Conservation (phyloP, 92 coral and sea anemone genomes). For the Porites rus region DNA sequence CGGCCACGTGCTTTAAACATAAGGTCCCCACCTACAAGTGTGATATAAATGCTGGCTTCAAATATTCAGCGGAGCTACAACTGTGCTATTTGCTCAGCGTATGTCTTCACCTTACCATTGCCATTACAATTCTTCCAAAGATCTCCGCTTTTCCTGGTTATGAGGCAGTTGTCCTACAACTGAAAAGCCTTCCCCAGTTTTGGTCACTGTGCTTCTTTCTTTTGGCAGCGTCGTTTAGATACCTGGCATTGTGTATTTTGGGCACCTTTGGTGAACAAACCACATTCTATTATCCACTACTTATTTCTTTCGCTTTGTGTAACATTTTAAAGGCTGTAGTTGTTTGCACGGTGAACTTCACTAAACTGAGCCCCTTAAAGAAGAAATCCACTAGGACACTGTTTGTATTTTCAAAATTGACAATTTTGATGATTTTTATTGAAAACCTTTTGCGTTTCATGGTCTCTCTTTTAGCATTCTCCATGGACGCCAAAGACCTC, state of each 20-base stretch:
- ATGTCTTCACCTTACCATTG: background rate
- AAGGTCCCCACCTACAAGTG: constrained; percentile 5
- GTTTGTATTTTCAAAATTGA: background rate
- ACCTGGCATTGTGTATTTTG: background rate
- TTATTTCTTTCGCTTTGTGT: background rate
- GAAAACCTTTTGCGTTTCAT: background rate
- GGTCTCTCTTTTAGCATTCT: background rate
- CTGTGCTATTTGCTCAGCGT: background rate
- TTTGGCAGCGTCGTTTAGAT: background rate
- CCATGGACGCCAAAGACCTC: background rate
- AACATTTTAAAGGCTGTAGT: background rate
- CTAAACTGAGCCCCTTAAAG: constrained; percentile 1
- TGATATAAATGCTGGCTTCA: constrained; percentile 12
- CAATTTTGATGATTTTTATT: constrained; percentile 7
- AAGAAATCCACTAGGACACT: background rate
- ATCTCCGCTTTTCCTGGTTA: constrained; percentile 3
- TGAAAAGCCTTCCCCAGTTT: background rate
- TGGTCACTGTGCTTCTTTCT: constrained; percentile 1
- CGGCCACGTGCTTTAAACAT: background rate
- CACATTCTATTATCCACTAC: background rate
- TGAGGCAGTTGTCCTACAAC: background rate
- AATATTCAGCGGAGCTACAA: background rate
- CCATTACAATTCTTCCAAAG: background rate
- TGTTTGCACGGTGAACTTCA: background rate
- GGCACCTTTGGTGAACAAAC: background rate